Evolutionary conservation across 2,113 vertebrate species (phyloP).

Genomic region (Notothenia coriiceps): DNA sequence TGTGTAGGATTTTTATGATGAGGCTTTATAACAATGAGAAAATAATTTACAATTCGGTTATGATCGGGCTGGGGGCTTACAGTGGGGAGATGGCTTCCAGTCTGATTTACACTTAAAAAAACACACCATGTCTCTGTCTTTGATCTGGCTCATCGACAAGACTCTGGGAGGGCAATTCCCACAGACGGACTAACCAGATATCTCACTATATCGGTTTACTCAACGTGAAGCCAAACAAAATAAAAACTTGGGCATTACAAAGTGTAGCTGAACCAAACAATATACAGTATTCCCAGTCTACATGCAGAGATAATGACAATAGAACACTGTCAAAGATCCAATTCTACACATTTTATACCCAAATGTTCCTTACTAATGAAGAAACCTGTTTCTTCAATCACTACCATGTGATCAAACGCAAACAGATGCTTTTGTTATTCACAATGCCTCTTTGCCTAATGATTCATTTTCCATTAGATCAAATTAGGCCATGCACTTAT

Average conservation of each 20-base stretch:
- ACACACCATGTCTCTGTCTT: conserved; percentile 55
- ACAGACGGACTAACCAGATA: conserved; percentile 20
- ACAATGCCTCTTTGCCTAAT: conserved; percentile 48
- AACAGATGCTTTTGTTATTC: conserved; percentile 56
- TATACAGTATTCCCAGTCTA: background rate
- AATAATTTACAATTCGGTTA: conserved; percentile 72
- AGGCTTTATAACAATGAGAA: conserved; percentile 62
- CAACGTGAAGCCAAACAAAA: conserved; percentile 10
- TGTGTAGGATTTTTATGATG: conserved; percentile 51
- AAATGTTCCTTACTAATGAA: background rate
- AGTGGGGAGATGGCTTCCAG: conserved; percentile 43
- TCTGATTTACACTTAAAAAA: conserved; percentile 71
- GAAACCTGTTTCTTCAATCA: conserved; percentile 29
- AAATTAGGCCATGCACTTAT: conserved; percentile 76
- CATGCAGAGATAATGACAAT: background rate
- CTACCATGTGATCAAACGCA: conserved; percentile 47
- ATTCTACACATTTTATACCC: background rate
- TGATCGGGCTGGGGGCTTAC: conserved; percentile 56
- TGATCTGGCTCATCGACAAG: conserved; percentile 65
- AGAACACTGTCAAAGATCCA: background rate
- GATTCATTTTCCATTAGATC: conserved; percentile 63
- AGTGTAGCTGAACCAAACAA: background rate
- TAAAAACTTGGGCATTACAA: background rate
- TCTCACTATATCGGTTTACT: conserved; percentile 18
- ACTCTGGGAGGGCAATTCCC: conserved; percentile 49